These are phyloP conservation scores for Melitaea cinxia DNA, from an alignment of 1,140 invertebrate species.

Conservation along the genomic window DNA sequence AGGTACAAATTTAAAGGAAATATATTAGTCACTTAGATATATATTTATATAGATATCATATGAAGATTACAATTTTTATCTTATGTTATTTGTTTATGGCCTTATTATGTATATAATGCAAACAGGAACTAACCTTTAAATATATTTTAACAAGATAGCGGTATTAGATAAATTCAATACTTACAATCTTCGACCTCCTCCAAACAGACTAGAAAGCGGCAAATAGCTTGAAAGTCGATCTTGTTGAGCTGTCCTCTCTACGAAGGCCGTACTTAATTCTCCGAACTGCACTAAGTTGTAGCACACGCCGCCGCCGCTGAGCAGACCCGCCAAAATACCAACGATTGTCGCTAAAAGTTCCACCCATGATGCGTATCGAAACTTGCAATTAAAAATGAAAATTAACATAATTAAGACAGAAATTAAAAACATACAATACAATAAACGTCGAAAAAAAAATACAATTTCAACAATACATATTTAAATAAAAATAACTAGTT, in stretches of 20 bases:
- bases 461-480: too few species aligned
- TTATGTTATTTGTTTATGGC: too few species aligned
- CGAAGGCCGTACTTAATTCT: conserved; percentile 85
- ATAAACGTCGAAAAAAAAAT: too few species aligned
- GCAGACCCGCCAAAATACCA: conserved; percentile 64
- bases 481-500: too few species aligned
- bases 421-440: too few species aligned
- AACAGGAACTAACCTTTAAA: too few species aligned
- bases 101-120: too few species aligned
- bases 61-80: too few species aligned
- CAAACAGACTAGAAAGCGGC: conserved; percentile 75
- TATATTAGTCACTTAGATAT: too few species aligned
- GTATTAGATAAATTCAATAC: conserved; percentile 45
- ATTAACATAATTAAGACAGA: background rate
- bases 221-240: conserved; percentile 70
- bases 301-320: conserved; percentile 80
- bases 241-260: conserved; percentile 77
- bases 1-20: too few species aligned
- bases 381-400: conserved; percentile 44
- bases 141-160: background rate
- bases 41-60: too few species aligned
- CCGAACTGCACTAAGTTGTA: conserved; percentile 88
- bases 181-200: conserved; percentile 83
- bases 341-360: conserved; percentile 63
- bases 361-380: conserved; percentile 69